phyloP scores from a whole-genome alignment of 2,797 vertebrate species.

The Microctenopoma lineatum region DNA sequence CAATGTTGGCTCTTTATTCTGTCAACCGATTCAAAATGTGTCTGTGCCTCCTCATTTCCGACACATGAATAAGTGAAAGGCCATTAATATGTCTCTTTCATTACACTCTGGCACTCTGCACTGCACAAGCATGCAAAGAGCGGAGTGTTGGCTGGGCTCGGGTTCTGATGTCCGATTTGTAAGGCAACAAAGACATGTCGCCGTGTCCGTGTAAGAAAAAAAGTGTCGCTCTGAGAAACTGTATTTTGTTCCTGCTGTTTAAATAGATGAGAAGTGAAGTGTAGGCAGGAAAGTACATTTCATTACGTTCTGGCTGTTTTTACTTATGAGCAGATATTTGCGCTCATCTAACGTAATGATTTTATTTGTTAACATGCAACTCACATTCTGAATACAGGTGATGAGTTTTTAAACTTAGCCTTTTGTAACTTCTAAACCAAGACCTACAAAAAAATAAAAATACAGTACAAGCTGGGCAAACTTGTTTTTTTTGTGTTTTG shows the following conservation, averaged over 20 bases:
- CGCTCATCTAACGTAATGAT: slow-evolving; percentile 19
- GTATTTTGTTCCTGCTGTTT: slow-evolving; percentile 32
- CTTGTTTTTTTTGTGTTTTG: slow-evolving; percentile 6
- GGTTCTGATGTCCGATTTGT: slow-evolving; percentile 80
- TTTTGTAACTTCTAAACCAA: slow-evolving; percentile 13
- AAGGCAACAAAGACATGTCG: slow-evolving; percentile 71
- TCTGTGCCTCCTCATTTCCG: slow-evolving; percentile 80
- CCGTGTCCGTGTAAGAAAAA: slow-evolving; percentile 47
- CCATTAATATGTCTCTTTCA: slow-evolving; percentile 85
- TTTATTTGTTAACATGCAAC: slow-evolving; percentile 18
- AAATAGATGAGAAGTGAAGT: slow-evolving; percentile 9
- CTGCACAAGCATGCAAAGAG: slow-evolving; percentile 59
- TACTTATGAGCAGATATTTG: slow-evolving; percentile 27
- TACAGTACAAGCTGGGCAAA: slow-evolving; percentile 11
- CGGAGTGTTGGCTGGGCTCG: slow-evolving; percentile 57
- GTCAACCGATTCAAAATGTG: slow-evolving; percentile 77
- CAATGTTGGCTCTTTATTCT: slow-evolving; percentile 83
- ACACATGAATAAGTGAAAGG: slow-evolving; percentile 83
- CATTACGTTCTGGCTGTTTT: slow-evolving; percentile 14
- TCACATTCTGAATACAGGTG: slow-evolving; percentile 12
- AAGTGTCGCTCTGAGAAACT: slow-evolving; percentile 34
- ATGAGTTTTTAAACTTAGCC: slow-evolving; percentile 25
- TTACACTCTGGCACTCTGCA: slow-evolving; percentile 72
- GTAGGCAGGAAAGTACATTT: neutral
- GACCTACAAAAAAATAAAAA: neutral